A percentile compares a stretch with the other conserved stretches of the same genome.
Evolutionary conservation across 2,113 vertebrate genomes (phyloP).

Genomic region (Salvelinus alpinus): DNA sequence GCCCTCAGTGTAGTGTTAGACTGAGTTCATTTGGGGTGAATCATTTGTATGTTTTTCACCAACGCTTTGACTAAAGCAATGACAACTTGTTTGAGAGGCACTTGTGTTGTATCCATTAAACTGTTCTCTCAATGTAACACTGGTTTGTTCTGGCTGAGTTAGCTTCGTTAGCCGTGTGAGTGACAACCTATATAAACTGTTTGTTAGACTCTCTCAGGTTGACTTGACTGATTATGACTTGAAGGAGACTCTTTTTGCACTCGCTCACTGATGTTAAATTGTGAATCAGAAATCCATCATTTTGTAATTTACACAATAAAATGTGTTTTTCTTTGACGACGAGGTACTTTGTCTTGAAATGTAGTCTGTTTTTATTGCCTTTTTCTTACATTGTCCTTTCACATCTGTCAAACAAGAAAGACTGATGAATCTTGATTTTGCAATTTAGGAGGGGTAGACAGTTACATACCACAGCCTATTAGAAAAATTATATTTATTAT

Average conservation of each 20-base stretch:
- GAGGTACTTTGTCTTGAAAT: not conserved
- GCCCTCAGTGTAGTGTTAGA: not conserved
- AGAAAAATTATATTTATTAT: no score
- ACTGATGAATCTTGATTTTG: not conserved
- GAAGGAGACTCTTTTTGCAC: slow-evolving; percentile 43
- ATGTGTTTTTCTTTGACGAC: slow-evolving; percentile 20
- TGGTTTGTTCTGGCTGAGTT: not conserved
- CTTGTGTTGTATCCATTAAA: not conserved
- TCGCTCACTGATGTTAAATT: slow-evolving; percentile 29
- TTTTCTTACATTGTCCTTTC: not conserved
- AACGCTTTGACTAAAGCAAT: not conserved
- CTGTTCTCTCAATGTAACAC: not conserved
- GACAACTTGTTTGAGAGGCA: not conserved
- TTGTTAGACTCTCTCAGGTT: slow-evolving; percentile 23
- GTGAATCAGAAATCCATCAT: slow-evolving; percentile 32
- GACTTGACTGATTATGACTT: slow-evolving; percentile 17
- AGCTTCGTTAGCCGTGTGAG: not conserved
- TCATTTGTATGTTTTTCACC: not conserved
- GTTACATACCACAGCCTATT: no score
- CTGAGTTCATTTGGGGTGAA: not conserved
- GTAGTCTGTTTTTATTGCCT: not conserved
- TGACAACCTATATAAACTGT: not conserved
- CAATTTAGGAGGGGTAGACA: no score
- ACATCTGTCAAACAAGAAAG: not conserved
- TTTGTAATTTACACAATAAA: slow-evolving; percentile 44